Evolutionary conservation across 2,888 invertebrate species (phyloP), one percentile per base, ranked within the genome.

Genomic region (Cantharis rufa): DNA sequence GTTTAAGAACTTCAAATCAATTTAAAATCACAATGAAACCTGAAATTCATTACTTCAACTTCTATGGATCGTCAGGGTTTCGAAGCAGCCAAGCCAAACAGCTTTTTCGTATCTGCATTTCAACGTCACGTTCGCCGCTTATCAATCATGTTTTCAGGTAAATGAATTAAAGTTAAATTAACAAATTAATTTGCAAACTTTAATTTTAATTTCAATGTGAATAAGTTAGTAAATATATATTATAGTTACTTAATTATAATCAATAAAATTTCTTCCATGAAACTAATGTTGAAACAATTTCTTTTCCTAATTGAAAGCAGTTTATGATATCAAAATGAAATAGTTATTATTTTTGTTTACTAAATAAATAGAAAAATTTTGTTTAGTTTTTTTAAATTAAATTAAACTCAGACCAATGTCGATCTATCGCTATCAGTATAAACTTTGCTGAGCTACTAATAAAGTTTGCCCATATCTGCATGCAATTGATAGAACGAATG

Each of bases 401-500:
- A 24, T 21, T 66, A 24, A 66, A 21, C 9, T 21, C 9, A 21
- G 16, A 21, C n/a, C 21, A 21, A 16, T 69, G 69, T 62, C 71
- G 48, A 69, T 69, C 61, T 71, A 27, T 3, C 27, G 68, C 32
- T 71, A 75, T 75, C 71, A 62, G 68, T 61, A 15, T 28, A 64
- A 32, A 64, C 75, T 64, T 75, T 75, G 27, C 28, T 32, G 32
- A 71, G 24, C 32, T 61, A 32, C 71, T 71, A 66, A 75, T 75
- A 71, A 75, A 75, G 75, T 71, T n/a, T 75, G 24, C 62, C 75
- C 75, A 68, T 75, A 75, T 75, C 71, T 66, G 71, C 68, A 62
- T 75, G 66, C 71, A 75, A 71, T 75, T 71, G 75, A 75, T 71
- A 61, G 48, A 62, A 71, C 15, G 28, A 71, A 62, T 61, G 62